phyloP scores from a whole-genome alignment of 2,797 vertebrate species.

The Setipinna tenuifilis region DNA sequence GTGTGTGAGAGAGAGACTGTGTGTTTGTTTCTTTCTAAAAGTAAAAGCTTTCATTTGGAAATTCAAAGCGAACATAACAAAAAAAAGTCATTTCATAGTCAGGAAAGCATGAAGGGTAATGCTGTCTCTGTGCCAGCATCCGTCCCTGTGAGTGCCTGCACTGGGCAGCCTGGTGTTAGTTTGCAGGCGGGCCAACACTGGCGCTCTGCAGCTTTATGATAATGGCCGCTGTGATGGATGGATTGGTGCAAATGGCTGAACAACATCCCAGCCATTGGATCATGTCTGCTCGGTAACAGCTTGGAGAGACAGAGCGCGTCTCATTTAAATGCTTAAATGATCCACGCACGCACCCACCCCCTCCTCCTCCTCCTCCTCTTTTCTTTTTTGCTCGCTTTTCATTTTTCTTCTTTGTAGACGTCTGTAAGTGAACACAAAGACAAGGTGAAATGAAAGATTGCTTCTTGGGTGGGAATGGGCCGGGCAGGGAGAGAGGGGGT shows the following conservation, averaged over 20 bases:
- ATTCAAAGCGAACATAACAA: conserved; percentile 42
- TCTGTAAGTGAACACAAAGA: not conserved
- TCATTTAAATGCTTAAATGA: conserved; percentile 22
- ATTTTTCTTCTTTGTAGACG: conserved; percentile 13
- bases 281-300: conserved; percentile 15
- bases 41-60: conserved; percentile 23
- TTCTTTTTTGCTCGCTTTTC: not conserved
- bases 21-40: not conserved
- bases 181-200: conserved; percentile 5
- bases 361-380: not conserved
- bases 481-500: not conserved
- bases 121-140: conserved; percentile 38
- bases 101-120: conserved; percentile 60
- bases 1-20: conserved; percentile 36
- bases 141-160: conserved; percentile 29
- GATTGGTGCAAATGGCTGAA: conserved; percentile 24
- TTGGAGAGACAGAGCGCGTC: conserved; percentile 23
- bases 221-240: conserved; percentile 16
- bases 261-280: conserved; percentile 18
- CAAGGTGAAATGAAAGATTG: conserved; percentile 23
- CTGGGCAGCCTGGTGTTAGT: conserved; percentile 10
- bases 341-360: not conserved
- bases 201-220: conserved; percentile 15
- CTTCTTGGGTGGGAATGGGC: not conserved
- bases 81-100: conserved; percentile 54